Percentiles rank a stretch among this genome's conserved stretches.
These are phyloP conservation scores for Polymixis lichenea DNA, from an alignment of 2,888 invertebrate genomes.

Conservation along the genomic window DNA sequence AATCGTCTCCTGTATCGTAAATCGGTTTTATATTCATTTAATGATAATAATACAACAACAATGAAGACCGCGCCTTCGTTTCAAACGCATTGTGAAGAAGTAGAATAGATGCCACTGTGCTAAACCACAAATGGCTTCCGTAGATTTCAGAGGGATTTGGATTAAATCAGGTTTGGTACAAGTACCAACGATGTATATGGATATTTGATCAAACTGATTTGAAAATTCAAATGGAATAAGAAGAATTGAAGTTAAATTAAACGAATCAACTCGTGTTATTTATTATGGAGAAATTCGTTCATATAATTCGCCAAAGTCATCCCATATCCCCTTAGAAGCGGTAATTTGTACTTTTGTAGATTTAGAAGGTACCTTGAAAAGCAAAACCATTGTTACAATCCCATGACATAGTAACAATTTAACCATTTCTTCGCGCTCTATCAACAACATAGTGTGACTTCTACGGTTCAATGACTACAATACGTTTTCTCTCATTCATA, in stretches of 20 bases:
- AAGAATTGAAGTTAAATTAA: neutral
- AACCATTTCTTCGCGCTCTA: conserved; percentile 46
- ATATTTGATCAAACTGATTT: neutral
- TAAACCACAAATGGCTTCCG: conserved; percentile 82
- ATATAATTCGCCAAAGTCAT: neutral
- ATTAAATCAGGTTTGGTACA: conserved; percentile 43
- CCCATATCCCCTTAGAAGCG: neutral
- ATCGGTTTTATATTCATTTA: conserved; percentile 84
- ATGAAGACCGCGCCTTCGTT: conserved; percentile 81
- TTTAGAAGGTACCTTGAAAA: neutral
- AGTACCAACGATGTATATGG: neutral
- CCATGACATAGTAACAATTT: conserved; percentile 28
- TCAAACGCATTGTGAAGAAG: conserved; percentile 74
- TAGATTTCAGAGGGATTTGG: conserved; percentile 50
- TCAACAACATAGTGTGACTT: conserved; percentile 23
- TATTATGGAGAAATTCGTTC: neutral
- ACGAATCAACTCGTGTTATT: neutral
- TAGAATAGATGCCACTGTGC: conserved; percentile 73
- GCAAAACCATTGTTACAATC: conserved; percentile 6
- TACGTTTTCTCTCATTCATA: conserved; percentile 54
- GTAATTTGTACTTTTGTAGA: neutral
- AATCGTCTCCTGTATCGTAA: conserved; percentile 77
- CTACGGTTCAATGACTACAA: conserved; percentile 38
- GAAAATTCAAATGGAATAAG: neutral
- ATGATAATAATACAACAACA: conserved; percentile 82